These are phyloP conservation scores for Cheilosia urbana DNA, from an alignment of 2,888 invertebrate species.

Conservation along the genomic window DNA sequence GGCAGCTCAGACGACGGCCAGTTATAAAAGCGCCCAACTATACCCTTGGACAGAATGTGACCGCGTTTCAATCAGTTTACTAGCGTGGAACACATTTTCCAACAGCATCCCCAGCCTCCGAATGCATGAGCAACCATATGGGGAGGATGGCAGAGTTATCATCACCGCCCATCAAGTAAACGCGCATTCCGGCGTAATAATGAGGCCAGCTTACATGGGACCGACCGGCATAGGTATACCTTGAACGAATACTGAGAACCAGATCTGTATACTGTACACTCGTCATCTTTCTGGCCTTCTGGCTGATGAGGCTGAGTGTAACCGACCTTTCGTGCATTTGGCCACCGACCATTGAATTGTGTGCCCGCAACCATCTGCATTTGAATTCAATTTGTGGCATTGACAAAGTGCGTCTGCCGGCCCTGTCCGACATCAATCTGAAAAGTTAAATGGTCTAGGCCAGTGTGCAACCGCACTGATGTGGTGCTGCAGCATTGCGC, in stretches of 20 bases:
- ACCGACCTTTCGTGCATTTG: constrained; percentile 65
- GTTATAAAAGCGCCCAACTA: constrained; percentile 21
- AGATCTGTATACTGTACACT: background rate
- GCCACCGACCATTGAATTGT: constrained; percentile 63
- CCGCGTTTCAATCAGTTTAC: constrained; percentile 71
- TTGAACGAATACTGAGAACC: background rate
- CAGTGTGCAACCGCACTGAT: constrained; percentile 22
- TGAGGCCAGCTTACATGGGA: constrained; percentile 64
- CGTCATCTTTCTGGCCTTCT: constrained; percentile 50
- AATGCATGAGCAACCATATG: background rate
- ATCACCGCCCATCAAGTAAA: background rate
- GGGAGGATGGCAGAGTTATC: background rate
- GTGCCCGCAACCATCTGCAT: constrained; percentile 68
- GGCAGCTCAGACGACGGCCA: constrained; percentile 6
- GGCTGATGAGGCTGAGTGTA: constrained; percentile 20
- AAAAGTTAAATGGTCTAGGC: constrained; percentile 62
- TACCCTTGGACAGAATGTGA: constrained; percentile 50
- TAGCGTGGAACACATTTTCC: constrained; percentile 55
- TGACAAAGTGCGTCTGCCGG: constrained; percentile 71
- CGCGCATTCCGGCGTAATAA: constrained; percentile 66
- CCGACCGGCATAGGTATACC: constrained; percentile 1
- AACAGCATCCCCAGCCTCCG: constrained; percentile 8
- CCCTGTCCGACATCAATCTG: constrained; percentile 65
- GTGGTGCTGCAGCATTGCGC: background rate
- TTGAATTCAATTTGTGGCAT: constrained; percentile 74